Base-by-base conservation (phyloP, 2,888 invertebrate species). In the Gisinianus flammeolus region DNA sequence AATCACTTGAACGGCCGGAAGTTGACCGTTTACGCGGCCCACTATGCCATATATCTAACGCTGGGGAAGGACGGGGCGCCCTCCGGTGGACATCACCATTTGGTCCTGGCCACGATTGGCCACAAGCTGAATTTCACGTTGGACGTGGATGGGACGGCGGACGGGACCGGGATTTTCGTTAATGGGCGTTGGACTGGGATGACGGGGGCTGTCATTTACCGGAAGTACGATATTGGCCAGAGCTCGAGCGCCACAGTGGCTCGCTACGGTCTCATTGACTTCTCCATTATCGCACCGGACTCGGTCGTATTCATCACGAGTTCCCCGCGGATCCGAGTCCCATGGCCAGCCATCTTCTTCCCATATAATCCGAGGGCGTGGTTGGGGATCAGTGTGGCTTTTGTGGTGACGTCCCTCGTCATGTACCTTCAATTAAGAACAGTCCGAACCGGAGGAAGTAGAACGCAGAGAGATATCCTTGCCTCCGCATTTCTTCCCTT, bases 111-210 rank as follows among this genome's bases (percentile, higher is more conserved):
- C 10, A n/a, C 10, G 3, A n/a, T 72, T n/a, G 30, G 30, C 10
- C 3, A 22, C 0, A 24, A 56, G 19, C 30, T 31, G 2, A 72
- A 72, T 28, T 58, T 28, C 22, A 12, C 58, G 1, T 10, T 58
- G 30, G 33, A 56, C 3, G 2, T 72, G 4, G 58, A 72, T 26
- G 8, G 16, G 1, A 58, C n/a, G 0, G 72, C n/a, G 8, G 16
- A 10, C 10, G 72, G 72, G 22, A 72, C 72, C 10, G 72, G 72
- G 58, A 31, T 58, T 28, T 58, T 72, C 26, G 19, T 30, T 31
- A 72, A 72, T 31, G 72, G 72, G n/a, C n/a, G 1, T 3, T 72
- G 72, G 72, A 72, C 56, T 2, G 72, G 72, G 10, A 72, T 72
- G 72, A 58, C 72, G 8, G 72, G 72, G 2, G 56, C 56, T 1